phyloP scores from a whole-genome alignment of 1,140 invertebrate genomes.

The Hetaerina americana region DNA sequence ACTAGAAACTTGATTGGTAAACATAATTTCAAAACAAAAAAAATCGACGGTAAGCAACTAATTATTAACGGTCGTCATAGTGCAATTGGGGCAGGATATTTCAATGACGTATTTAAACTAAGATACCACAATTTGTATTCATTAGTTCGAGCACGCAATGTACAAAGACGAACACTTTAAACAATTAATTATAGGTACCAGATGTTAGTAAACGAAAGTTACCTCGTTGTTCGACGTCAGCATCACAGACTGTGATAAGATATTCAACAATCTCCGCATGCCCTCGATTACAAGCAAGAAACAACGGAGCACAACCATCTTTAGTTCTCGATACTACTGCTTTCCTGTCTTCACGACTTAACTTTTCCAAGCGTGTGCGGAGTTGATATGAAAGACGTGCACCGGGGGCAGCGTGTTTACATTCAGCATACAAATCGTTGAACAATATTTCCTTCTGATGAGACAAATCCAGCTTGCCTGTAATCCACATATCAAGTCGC shows the following conservation, averaged over 20 bases:
- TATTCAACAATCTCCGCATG: slow-evolving; percentile 81
- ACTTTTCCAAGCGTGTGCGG: slow-evolving; percentile 47
- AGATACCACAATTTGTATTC: too few species aligned
- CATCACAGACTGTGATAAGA: slow-evolving; percentile 63
- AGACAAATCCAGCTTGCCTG: slow-evolving; percentile 29
- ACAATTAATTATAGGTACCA: too few species aligned
- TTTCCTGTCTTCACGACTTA: slow-evolving; percentile 34
- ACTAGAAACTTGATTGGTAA: too few species aligned
- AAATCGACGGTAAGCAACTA: too few species aligned
- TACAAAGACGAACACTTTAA: too few species aligned
- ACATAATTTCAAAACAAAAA: too few species aligned
- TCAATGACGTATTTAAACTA: too few species aligned
- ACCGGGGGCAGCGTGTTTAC: slow-evolving; percentile 49
- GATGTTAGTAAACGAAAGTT: slow-evolving; percentile 35
- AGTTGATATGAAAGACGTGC: slow-evolving; percentile 49
- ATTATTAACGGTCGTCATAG: too few species aligned
- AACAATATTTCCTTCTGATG: slow-evolving; percentile 45
- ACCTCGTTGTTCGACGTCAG: slow-evolving; percentile 73
- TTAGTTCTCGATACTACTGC: slow-evolving; percentile 48
- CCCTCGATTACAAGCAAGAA: slow-evolving; percentile 71
- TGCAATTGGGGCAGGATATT: too few species aligned
- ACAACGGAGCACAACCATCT: slow-evolving; percentile 74
- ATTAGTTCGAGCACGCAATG: too few species aligned
- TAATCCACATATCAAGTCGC: slow-evolving; percentile 26
- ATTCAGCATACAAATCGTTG: slow-evolving; percentile 52